Evolutionary conservation across 2,888 invertebrate species (phyloP).

Genomic region (Drosophila fungiperda): DNA sequence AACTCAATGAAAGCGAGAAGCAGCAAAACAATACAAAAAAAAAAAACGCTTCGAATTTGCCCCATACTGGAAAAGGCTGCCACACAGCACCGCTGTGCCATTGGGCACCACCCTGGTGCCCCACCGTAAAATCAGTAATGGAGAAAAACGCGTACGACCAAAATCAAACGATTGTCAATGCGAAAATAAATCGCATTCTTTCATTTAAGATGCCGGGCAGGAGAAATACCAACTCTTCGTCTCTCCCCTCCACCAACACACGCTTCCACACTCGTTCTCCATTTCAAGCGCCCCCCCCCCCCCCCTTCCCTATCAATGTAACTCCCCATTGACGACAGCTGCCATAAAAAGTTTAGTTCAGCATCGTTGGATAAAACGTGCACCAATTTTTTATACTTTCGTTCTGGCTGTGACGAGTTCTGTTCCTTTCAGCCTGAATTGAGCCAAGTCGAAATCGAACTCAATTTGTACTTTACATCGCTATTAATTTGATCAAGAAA

Average conservation of each 20-base stretch:
- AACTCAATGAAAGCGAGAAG: constrained; percentile 77
- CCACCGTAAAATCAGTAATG: constrained; percentile 55
- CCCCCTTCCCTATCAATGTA: not conserved
- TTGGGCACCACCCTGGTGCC: constrained; percentile 23
- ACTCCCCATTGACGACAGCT: constrained; percentile 77
- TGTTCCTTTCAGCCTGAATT: constrained; percentile 37
- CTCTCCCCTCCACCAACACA: not conserved
- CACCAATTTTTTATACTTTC: constrained; percentile 67
- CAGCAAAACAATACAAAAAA: not conserved
- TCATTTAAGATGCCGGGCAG: constrained; percentile 56
- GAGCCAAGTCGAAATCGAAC: constrained; percentile 42
- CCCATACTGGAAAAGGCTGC: constrained; percentile 2
- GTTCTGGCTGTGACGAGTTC: constrained; percentile 11
- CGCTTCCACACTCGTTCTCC: not conserved
- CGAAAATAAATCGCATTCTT: constrained; percentile 82
- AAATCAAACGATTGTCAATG: constrained; percentile 83
- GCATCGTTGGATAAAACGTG: constrained; percentile 76
- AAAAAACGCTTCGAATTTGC: constrained; percentile 9
- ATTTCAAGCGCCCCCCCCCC: not conserved
- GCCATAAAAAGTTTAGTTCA: constrained; percentile 76
- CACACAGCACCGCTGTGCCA: constrained; percentile 24
- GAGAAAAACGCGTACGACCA: constrained; percentile 67
- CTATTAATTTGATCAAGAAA: constrained; percentile 36
- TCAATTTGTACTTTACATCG: constrained; percentile 37
- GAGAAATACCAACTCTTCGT: constrained; percentile 8